Percentiles rank a stretch among this genome's conserved stretches.
These are phyloP conservation scores for Tiphia femorata DNA, from an alignment of 2,888 invertebrate genomes.

Conservation along the genomic window DNA sequence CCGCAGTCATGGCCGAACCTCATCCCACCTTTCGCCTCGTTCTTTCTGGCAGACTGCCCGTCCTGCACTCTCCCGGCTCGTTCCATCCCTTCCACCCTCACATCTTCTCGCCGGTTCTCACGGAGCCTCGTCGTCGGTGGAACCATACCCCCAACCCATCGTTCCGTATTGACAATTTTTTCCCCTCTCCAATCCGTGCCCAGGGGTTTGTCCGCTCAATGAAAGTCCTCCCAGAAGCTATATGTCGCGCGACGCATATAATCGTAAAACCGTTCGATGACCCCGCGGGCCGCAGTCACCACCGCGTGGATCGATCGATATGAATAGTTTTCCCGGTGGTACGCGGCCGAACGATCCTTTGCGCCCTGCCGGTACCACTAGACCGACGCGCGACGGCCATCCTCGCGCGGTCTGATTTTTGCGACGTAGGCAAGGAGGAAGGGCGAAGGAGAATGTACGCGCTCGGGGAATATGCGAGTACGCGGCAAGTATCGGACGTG, in stretches of 20 bases:
- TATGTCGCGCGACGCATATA: slow-evolving; percentile 36
- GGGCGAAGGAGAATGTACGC: no score
- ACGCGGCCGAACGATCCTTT: no score
- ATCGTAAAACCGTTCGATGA: slow-evolving; percentile 36
- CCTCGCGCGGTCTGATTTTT: no score
- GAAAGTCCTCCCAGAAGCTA: slow-evolving; percentile 53
- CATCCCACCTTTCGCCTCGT: slow-evolving; percentile 42
- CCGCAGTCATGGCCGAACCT: slow-evolving; percentile 38
- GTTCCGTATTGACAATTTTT: slow-evolving; percentile 47
- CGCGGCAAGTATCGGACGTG: no score
- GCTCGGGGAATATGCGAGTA: no score
- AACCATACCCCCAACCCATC: slow-evolving; percentile 37
- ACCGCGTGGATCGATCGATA: slow-evolving; percentile 7
- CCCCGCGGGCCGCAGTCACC: not conserved
- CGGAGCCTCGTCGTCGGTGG: slow-evolving; percentile 6
- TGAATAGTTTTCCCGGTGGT: slow-evolving; percentile 17
- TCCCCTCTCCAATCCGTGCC: slow-evolving; percentile 39
- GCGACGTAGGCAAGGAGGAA: no score
- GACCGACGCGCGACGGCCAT: no score
- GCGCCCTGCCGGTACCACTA: no score
- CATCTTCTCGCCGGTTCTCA: slow-evolving; percentile 21
- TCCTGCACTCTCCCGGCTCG: slow-evolving; percentile 23
- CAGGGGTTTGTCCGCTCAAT: slow-evolving; percentile 57
- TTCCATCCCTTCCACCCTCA: slow-evolving; percentile 18
- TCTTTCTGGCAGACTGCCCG: slow-evolving; percentile 50